A percentile compares a stretch with the other conserved stretches of the same genome.
phyloP scores from a whole-genome alignment of 2,797 vertebrate genomes.

The Centroberyx gerrardi region DNA sequence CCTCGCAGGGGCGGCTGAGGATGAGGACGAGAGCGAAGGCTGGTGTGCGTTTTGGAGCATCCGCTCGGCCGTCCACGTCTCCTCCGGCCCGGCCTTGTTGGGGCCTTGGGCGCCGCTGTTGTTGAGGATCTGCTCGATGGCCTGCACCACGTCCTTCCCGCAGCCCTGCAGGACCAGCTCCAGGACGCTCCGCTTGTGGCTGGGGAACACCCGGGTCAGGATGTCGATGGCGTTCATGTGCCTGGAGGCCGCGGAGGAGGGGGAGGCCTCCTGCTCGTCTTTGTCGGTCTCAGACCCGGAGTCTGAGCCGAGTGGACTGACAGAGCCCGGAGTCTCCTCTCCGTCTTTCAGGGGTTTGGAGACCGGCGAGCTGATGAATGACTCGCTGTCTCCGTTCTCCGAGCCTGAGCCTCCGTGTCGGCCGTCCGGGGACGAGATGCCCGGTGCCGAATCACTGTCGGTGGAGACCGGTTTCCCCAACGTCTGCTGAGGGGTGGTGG shows the following conservation, averaged over 20 bases:
- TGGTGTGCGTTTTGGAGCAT: constrained; percentile 85
- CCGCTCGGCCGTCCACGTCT: constrained; percentile 89
- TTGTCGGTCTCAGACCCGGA: constrained; percentile 95
- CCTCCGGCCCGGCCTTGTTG: constrained; percentile 79
- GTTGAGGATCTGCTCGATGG: constrained; percentile 99
- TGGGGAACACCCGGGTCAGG: constrained; percentile 96
- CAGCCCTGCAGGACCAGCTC: constrained; percentile 98
- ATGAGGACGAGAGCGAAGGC: constrained; percentile 76
- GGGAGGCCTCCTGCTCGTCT: constrained; percentile 90
- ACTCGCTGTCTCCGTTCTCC: constrained; percentile 96
- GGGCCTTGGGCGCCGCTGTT: constrained; percentile 88
- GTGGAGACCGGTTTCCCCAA: constrained; percentile 89
- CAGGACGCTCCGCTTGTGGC: constrained; percentile 95
- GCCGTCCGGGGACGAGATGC: constrained; percentile 93
- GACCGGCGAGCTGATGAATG: constrained; percentile 92
- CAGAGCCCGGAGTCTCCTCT: constrained; percentile 94
- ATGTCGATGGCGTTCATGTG: constrained; percentile 99
- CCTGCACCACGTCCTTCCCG: constrained; percentile 98
- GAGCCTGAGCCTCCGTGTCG: constrained; percentile 92
- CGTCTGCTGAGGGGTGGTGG: constrained; percentile 88
- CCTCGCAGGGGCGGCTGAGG: constrained; percentile 84
- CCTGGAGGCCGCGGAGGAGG: constrained; percentile 87
- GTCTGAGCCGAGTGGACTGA: constrained; percentile 95
- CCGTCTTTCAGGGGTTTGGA: constrained; percentile 90
- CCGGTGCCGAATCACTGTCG: constrained; percentile 91